phyloP scores from a whole-genome alignment of 2,113 vertebrate genomes.

The Urocynchramus pylzowi region DNA sequence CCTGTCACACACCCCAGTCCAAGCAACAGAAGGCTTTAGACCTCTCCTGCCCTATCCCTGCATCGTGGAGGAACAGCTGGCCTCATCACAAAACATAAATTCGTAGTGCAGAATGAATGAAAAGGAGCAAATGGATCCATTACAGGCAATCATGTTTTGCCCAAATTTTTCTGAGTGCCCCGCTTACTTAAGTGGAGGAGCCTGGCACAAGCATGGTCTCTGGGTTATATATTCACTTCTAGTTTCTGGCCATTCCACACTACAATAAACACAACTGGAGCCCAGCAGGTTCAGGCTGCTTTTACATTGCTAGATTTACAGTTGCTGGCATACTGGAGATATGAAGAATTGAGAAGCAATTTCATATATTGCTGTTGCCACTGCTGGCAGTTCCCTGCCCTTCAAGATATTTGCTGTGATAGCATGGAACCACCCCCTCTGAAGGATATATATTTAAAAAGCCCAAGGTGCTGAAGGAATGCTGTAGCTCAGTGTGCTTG shows the following conservation, averaged over 20 bases:
- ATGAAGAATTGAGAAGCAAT: constrained; percentile 49
- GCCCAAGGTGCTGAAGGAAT: background rate
- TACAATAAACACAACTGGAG: background rate
- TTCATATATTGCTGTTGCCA: constrained; percentile 49
- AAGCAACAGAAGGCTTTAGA: background rate
- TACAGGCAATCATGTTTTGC: background rate
- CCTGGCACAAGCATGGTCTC: background rate
- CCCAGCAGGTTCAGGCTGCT: background rate
- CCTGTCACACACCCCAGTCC: fast-evolving
- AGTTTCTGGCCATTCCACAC: background rate
- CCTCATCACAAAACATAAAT: background rate
- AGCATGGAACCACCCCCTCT: background rate
- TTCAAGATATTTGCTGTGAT: constrained; percentile 38
- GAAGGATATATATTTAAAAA: background rate
- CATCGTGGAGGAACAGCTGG: background rate
- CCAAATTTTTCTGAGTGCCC: background rate
- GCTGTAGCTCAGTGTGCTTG: background rate
- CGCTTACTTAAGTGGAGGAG: background rate
- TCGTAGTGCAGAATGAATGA: background rate
- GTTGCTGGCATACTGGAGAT: constrained; percentile 27
- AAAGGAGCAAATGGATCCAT: background rate
- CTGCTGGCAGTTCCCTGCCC: constrained; percentile 26
- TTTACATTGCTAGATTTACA: constrained; percentile 35
- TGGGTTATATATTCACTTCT: background rate
- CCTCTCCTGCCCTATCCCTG: background rate